Base-by-base conservation (phyloP, 1,140 invertebrate species). In the Theocolax elegans region DNA sequence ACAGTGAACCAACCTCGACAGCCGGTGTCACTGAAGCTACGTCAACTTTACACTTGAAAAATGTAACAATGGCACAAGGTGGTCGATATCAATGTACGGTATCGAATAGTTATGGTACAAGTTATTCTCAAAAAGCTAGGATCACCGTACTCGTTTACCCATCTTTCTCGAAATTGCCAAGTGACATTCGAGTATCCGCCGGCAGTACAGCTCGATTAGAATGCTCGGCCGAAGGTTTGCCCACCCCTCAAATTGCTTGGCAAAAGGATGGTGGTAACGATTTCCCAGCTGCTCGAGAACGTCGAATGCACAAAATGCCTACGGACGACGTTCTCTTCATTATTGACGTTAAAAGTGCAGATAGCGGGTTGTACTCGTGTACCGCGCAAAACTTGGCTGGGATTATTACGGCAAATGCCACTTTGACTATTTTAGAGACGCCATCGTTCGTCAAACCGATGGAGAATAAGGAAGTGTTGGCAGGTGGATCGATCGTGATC, bases 41-140 rank as follows among this genome's bases (percentile, higher is more conserved):
- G 12, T 94, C 94, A 8, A 81, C 87, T n/a, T 85, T 97, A 31
- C 86, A 90, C 38, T 88, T 97, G 49, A 82, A 82, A 13, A 91
- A 93, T 78, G 89, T 96, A 1, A 90, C 91, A 17, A 90, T 94
- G 81, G 85, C 87, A 13, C 89, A 96, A 83, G 91, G 92, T 74
- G 97, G 96, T 1, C 90, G 89, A 80, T 98, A 98, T 86, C 96
- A 99, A 80, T 99, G 96, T 86, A 90, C 97, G 70, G 94, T 96
- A 2, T 91, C 91, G 0, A 98, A 98, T 80, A 90, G 89, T 65
- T 97, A 93, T 87, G 96, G 96, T 7, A 93, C 93, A 10, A 93
- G 92, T 0, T 98, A 97, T 82, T 97, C 96, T 0, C 85, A 89
- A 40, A 95, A 94, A 82, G 93, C 95, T 2, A 91, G 92, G 78